phyloP scores from a whole-genome alignment of 1,140 invertebrate genomes.

The Cataglyphis hispanica region DNA sequence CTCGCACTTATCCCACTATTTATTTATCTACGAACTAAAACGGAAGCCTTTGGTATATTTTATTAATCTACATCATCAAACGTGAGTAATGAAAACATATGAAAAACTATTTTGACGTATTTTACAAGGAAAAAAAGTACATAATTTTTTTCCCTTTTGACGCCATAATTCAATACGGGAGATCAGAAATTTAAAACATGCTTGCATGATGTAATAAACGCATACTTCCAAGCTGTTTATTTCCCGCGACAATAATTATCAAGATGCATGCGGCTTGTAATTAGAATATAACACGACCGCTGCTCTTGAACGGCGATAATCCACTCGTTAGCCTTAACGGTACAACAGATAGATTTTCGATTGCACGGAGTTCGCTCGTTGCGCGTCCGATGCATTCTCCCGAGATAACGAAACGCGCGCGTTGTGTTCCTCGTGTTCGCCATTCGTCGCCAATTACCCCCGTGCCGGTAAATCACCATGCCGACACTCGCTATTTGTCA shows the following conservation, averaged over 20 bases:
- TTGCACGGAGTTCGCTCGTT: slow-evolving; percentile 17
- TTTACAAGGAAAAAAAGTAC: too few relatives aligned
- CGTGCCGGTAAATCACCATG: slow-evolving; percentile 70
- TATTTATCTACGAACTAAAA: too few relatives aligned
- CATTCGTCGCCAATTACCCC: slow-evolving; percentile 69
- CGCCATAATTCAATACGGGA: too few relatives aligned
- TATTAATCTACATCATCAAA: too few relatives aligned
- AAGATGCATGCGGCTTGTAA: slow-evolving; percentile 33
- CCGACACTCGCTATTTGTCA: slow-evolving; percentile 56
- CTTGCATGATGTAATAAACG: not conserved
- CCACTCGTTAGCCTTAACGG: slow-evolving; percentile 60
- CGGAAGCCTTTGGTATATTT: too few relatives aligned
- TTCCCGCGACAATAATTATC: slow-evolving; percentile 38
- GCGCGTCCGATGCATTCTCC: not conserved
- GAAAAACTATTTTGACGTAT: too few relatives aligned
- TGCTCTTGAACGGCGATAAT: slow-evolving; percentile 42
- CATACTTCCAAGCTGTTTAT: not conserved
- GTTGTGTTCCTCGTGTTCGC: slow-evolving; percentile 22
- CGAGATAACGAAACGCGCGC: slow-evolving; percentile 65
- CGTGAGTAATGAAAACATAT: too few relatives aligned
- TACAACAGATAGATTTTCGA: slow-evolving; percentile 69
- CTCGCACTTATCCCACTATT: too few relatives aligned
- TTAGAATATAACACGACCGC: slow-evolving; percentile 47
- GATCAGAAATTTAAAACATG: too few relatives aligned
- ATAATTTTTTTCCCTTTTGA: too few relatives aligned